Conservation (phyloP, 2,113 vertebrate genomes). For the Paraplagusia blochii region DNA sequence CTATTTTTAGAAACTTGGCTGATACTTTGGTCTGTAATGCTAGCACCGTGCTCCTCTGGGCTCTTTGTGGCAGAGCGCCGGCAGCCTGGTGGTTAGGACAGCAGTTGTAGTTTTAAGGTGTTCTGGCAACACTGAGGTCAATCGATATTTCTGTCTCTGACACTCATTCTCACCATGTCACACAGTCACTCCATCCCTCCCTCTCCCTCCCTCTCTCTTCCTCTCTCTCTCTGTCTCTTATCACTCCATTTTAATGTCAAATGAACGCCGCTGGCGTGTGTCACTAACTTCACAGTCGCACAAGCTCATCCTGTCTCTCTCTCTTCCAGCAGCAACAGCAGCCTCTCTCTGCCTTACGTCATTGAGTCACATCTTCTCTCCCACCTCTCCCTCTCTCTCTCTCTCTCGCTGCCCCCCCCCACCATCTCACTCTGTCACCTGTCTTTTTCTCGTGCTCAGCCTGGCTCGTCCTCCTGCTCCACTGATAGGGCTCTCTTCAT, state of each 20-base stretch:
- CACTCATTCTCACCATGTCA: background rate
- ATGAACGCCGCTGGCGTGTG: slow-evolving; percentile 5
- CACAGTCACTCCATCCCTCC: slow-evolving; percentile 3
- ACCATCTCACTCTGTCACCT: slow-evolving; percentile 17
- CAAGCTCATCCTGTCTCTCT: slow-evolving; percentile 2
- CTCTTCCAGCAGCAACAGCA: slow-evolving; percentile 11
- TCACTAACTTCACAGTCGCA: background rate
- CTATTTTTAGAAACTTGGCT: slow-evolving; percentile 72
- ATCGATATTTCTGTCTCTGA: slow-evolving; percentile 11
- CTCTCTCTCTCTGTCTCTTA: background rate
- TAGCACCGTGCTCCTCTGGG: slow-evolving; percentile 41
- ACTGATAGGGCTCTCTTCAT: slow-evolving; percentile 9
- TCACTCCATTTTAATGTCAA: slow-evolving; percentile 1
- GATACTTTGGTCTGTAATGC: slow-evolving; percentile 56
- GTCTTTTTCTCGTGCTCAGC: slow-evolving; percentile 42
- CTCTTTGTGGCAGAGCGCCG: slow-evolving; percentile 34
- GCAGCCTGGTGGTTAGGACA: slow-evolving; percentile 24
- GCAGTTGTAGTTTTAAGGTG: slow-evolving; percentile 42
- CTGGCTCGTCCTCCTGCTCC: slow-evolving; percentile 17
- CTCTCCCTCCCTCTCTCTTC: background rate
- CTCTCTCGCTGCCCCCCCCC: slow-evolving; percentile 30
- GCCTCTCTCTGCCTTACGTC: slow-evolving; percentile 56
- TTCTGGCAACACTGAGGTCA: slow-evolving; percentile 23
- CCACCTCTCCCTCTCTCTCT: slow-evolving; percentile 34
- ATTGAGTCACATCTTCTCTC: slow-evolving; percentile 28